Evolutionary conservation across 2,113 vertebrate genomes (phyloP).

Genomic region (Myrmecophaga tridactyla): DNA sequence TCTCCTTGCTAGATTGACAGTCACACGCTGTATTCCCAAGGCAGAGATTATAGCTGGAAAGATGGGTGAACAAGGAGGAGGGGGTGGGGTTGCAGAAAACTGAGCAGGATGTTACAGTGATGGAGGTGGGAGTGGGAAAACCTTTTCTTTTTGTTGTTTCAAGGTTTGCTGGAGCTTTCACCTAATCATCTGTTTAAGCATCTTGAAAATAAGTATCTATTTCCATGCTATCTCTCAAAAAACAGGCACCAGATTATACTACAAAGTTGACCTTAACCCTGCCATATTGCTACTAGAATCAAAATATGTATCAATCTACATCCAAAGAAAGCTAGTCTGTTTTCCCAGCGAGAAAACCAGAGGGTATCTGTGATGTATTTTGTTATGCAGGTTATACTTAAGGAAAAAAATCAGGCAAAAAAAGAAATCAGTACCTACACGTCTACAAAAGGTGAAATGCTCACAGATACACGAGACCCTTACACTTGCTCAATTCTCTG

Average conservation of each 20-base stretch:
- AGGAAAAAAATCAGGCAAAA: slow-evolving; percentile 70
- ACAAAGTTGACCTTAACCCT: slow-evolving; percentile 84
- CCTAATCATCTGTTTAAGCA: slow-evolving; percentile 85
- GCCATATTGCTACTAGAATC: slow-evolving; percentile 86
- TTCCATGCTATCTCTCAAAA: slow-evolving; percentile 83
- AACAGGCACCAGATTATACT: slow-evolving; percentile 86
- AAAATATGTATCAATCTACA: slow-evolving; percentile 85
- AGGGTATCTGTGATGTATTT: slow-evolving; percentile 76
- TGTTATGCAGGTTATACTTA: slow-evolving; percentile 59
- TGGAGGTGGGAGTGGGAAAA: slow-evolving; percentile 53
- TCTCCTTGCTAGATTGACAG: slow-evolving; percentile 43
- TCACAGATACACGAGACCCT: not conserved
- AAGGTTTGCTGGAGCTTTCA: slow-evolving; percentile 82
- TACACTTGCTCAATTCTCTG: not conserved
- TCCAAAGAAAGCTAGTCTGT: slow-evolving; percentile 81
- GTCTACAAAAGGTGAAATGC: not conserved
- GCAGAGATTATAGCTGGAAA: not conserved
- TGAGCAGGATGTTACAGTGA: not conserved
- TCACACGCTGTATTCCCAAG: not conserved
- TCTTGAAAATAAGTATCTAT: slow-evolving; percentile 85
- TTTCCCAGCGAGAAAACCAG: slow-evolving; percentile 79
- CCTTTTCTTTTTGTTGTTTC: slow-evolving; percentile 80
- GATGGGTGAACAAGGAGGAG: slow-evolving; percentile 29
- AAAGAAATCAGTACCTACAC: slow-evolving; percentile 41
- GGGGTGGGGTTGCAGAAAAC: slow-evolving; percentile 56